A percentile compares a stretch with the other conserved stretches of the same genome.
Conservation (phyloP, 2,797 vertebrate genomes). For the Chelonia mydas region DNA sequence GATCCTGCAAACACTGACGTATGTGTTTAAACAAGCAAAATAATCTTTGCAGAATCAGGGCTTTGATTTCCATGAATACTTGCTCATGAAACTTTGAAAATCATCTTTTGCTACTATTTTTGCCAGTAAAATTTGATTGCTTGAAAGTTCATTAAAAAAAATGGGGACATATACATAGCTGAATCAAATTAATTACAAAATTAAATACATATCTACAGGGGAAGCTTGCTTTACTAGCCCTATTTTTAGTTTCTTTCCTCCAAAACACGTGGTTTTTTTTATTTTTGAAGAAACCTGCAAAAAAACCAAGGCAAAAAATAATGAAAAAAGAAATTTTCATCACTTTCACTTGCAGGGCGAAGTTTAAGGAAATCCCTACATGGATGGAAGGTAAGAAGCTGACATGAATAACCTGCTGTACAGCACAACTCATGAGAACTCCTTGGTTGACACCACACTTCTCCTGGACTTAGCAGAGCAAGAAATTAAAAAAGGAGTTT, state of each 20-base stretch:
- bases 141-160: not conserved
- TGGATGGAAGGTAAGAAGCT: not conserved
- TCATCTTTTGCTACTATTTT: not conserved
- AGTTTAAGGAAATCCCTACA: not conserved
- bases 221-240: not conserved
- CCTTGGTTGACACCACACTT: not conserved
- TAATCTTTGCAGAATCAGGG: not conserved
- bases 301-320: not conserved
- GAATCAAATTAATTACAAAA: not conserved
- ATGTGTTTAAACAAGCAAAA: not conserved
- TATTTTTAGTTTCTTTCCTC: not conserved
- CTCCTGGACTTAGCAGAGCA: not conserved
- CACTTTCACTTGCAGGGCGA: fast-evolving
- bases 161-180: not conserved
- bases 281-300: not conserved
- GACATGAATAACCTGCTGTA: not conserved
- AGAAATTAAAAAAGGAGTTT: not conserved
- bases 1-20: not conserved
- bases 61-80: not conserved
- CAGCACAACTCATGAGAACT: not conserved
- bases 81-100: not conserved
- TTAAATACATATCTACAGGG: not conserved
- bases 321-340: not conserved
- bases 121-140: not conserved
- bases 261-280: not conserved